These are phyloP conservation scores for Conistra vaccinii DNA, from an alignment of 2,888 invertebrate species.

Conservation along the genomic window DNA sequence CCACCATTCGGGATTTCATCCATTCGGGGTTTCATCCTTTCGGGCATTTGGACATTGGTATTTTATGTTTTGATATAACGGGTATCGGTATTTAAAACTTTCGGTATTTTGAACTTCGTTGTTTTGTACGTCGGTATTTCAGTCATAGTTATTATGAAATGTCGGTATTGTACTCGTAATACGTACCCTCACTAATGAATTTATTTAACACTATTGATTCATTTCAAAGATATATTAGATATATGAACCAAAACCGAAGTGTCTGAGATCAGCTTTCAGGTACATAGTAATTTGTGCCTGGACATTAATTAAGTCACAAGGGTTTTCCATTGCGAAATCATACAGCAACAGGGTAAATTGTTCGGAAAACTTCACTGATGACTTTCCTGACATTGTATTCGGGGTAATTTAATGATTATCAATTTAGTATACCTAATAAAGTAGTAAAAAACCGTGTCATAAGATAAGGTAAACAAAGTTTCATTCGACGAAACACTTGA, in stretches of 20 bases:
- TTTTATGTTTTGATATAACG: too few species aligned
- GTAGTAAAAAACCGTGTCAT: neutral
- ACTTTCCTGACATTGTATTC: neutral
- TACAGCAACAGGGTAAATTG: neutral
- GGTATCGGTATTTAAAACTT: too few species aligned
- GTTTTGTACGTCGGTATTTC: too few species aligned
- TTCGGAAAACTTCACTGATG: neutral
- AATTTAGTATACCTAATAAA: neutral
- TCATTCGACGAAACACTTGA: neutral
- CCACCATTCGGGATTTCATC: too few species aligned
- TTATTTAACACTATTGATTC: neutral
- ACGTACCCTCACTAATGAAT: neutral
- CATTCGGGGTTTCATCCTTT: too few species aligned
- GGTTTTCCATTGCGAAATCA: neutral
- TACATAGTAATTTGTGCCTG: neutral
- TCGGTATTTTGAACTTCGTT: too few species aligned
- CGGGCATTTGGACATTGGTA: too few species aligned
- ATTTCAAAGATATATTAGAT: neutral
- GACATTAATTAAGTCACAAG: neutral
- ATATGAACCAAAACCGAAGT: neutral
- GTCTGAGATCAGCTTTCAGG: too few species aligned
- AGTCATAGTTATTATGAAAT: too few species aligned
- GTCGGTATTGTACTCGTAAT: too few species aligned
- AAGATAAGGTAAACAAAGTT: slow-evolving; percentile 8
- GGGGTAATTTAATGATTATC: too few species aligned